Conservation (phyloP, 2,113 vertebrate species). For the Ondatra zibethicus region DNA sequence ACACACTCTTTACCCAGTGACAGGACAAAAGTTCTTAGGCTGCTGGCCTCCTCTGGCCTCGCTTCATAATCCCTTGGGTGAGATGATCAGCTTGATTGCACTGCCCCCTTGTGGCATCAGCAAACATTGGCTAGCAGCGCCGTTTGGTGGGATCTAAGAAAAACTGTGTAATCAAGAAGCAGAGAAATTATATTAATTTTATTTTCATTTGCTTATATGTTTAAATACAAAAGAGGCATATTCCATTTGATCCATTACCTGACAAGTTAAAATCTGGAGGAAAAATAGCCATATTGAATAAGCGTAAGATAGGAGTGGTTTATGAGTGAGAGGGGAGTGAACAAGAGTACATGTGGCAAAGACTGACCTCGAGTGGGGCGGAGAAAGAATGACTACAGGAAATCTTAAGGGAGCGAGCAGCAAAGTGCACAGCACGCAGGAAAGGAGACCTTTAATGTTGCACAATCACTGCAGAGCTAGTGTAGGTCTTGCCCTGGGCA, state of each 20-base stretch:
- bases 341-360: background rate
- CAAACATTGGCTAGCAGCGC: background rate
- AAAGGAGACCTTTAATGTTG: background rate
- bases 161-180: background rate
- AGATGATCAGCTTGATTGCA: conserved; percentile 1
- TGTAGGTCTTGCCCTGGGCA: background rate
- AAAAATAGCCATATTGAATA: background rate
- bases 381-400: background rate
- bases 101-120: conserved; percentile 51
- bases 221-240: background rate
- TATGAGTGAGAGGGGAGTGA: background rate
- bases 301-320: background rate
- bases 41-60: background rate
- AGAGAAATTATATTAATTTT: background rate
- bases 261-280: background rate
- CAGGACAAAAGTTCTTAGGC: background rate
- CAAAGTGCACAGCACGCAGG: background rate
- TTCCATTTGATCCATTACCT: background rate
- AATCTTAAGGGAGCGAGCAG: no score
- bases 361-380: background rate
- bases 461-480: background rate
- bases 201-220: conserved; percentile 26
- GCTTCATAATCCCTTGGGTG: background rate
- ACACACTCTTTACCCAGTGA: background rate
- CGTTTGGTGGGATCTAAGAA: background rate